A percentile compares a stretch with the other conserved stretches of the same genome.
Evolutionary conservation across 2,888 invertebrate genomes (phyloP).

Genomic region (Trichopria drosophilae): DNA sequence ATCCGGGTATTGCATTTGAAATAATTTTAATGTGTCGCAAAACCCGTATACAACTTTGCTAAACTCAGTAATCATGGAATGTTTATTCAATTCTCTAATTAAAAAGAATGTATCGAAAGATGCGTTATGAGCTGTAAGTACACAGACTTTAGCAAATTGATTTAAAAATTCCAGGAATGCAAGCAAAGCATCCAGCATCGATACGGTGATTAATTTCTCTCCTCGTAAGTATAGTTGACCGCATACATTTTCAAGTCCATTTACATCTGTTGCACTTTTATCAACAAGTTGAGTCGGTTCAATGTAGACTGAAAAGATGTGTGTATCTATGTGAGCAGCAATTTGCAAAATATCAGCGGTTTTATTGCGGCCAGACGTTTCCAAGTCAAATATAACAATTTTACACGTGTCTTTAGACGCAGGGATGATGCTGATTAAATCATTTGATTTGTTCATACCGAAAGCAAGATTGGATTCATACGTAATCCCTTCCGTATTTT

Average conservation of each 20-base stretch:
- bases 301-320: slow-evolving; percentile 6
- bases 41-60: slow-evolving; percentile 17
- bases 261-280: slow-evolving; percentile 1
- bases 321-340: slow-evolving; percentile 3
- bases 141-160: slow-evolving; percentile 1
- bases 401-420: too few species aligned
- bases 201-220: background rate
- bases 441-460: too few species aligned
- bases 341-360: slow-evolving; percentile 5
- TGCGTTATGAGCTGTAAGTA: slow-evolving; percentile 15
- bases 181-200: slow-evolving; percentile 1
- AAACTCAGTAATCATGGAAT: slow-evolving; percentile 16
- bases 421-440: too few species aligned
- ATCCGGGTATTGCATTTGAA: slow-evolving; percentile 12
- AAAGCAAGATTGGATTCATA: slow-evolving; percentile 18
- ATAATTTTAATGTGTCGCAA: slow-evolving; percentile 17
- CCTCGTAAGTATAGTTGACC: slow-evolving; percentile 7
- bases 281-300: slow-evolving; percentile 6
- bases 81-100: slow-evolving; percentile 12
- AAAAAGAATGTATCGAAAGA: slow-evolving; percentile 17
- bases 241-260: slow-evolving; percentile 1
- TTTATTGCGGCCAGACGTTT: slow-evolving; percentile 8
- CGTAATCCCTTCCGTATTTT: slow-evolving; percentile 14
- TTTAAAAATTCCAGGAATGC: slow-evolving; percentile 6
- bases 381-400: slow-evolving; percentile 6